phyloP scores from a whole-genome alignment of 2,113 vertebrate genomes.

The Calidris pugnax region DNA sequence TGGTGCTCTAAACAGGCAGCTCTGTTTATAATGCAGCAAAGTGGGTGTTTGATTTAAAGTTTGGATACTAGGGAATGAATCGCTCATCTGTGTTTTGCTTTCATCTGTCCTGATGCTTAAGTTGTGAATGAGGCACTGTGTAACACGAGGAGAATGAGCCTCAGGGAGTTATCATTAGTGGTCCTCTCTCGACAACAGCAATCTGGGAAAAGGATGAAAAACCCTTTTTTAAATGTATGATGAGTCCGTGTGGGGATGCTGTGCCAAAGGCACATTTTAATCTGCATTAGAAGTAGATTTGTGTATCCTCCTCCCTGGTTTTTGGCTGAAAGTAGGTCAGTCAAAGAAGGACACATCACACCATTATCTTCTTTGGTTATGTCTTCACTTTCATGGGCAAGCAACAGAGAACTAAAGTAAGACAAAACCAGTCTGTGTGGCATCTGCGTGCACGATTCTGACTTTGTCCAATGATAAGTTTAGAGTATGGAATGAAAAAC shows the following conservation, averaged over 20 bases:
- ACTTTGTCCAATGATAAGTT: neutral
- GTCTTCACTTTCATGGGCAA: neutral
- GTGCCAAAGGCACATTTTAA: neutral
- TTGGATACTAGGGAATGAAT: neutral
- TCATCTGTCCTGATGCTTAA: constrained; percentile 11
- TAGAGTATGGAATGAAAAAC: neutral
- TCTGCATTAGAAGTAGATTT: neutral
- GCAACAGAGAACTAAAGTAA: neutral
- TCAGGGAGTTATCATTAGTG: neutral
- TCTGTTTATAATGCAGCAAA: constrained; percentile 13
- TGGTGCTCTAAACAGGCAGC: neutral
- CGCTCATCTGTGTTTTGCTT: neutral
- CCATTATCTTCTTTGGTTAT: neutral
- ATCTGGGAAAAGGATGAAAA: neutral
- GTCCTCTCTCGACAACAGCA: neutral
- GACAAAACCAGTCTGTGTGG: neutral
- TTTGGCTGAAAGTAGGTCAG: neutral
- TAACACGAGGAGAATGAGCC: neutral
- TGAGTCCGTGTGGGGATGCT: neutral
- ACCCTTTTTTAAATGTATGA: neutral
- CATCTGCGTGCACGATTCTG: neutral
- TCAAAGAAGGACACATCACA: neutral
- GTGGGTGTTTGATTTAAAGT: constrained; percentile 29
- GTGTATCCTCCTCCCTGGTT: neutral
- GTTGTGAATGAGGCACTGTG: constrained; percentile 2